Evolutionary conservation across 2,888 invertebrate species (phyloP).

Genomic region (Callosobruchus maculatus): DNA sequence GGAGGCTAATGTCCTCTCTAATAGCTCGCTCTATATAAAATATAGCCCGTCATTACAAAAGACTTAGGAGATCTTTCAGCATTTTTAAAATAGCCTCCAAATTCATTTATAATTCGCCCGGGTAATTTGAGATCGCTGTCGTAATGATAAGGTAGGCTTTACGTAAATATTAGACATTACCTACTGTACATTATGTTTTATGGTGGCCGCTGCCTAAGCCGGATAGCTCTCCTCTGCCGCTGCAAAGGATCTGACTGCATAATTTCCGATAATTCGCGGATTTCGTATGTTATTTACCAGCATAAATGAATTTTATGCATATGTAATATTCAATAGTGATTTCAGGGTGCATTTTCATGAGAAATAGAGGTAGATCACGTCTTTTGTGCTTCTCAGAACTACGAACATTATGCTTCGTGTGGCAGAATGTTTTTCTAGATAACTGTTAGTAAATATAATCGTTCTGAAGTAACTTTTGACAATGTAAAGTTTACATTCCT

Average conservation of each 20-base stretch:
- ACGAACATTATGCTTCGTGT: neutral
- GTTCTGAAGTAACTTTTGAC: no score
- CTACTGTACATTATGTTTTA: conserved; percentile 19
- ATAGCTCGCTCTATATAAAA: conserved; percentile 3
- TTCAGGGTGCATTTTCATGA: neutral
- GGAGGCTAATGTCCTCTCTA: conserved; percentile 5
- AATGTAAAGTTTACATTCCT: no score
- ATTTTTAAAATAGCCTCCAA: conserved; percentile 42
- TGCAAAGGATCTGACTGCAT: neutral
- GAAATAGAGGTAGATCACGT: neutral
- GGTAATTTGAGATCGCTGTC: conserved; percentile 24
- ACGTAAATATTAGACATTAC: conserved; percentile 23
- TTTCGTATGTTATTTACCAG: neutral
- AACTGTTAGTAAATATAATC: no score
- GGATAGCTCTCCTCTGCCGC: neutral
- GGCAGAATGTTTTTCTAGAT: neutral
- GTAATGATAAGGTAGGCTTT: conserved; percentile 25
- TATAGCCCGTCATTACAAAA: conserved; percentile 45
- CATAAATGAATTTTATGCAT: neutral
- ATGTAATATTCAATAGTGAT: neutral
- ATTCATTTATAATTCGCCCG: conserved; percentile 46
- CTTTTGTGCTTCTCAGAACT: neutral
- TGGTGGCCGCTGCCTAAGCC: neutral
- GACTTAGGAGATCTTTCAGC: conserved; percentile 39
- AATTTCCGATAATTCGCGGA: neutral